Conservation (phyloP, 1,140 invertebrate species). For the Thalassaphorura encarpata region DNA sequence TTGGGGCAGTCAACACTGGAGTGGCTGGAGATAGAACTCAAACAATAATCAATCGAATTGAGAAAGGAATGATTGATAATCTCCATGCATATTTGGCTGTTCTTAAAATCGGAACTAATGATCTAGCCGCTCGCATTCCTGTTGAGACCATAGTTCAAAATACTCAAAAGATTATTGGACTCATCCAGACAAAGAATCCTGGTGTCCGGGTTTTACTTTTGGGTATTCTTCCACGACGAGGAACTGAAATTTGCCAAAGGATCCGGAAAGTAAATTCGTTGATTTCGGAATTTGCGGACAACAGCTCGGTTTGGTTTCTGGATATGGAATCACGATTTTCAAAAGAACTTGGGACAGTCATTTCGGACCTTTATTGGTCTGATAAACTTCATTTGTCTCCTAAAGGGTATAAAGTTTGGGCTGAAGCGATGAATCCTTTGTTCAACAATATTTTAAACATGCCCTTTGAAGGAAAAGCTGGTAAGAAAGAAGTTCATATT, state of each 20-base stretch:
- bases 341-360: background rate
- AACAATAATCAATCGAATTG: conserved; percentile 7
- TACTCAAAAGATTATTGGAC: background rate
- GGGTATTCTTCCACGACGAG: background rate
- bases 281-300: background rate
- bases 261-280: background rate
- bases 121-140: background rate
- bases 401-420: conserved; percentile 1
- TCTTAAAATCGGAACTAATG: conserved; percentile 17
- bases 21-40: conserved; percentile 4
- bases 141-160: background rate
- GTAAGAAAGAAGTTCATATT: too few species aligned
- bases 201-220: conserved; percentile 1
- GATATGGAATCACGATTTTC: conserved; percentile 12
- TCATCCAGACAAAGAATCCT: conserved; percentile 7
- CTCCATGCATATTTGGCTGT: conserved; percentile 1
- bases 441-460: background rate
- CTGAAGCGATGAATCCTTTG: background rate
- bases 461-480: too few species aligned
- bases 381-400: conserved; percentile 1
- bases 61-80: conserved; percentile 7
- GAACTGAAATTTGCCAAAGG: background rate
- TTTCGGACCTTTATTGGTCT: background rate
- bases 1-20: conserved; percentile 3
- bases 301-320: background rate